Percentiles rank a stretch among this genome's conserved stretches.
These are phyloP conservation scores for Eptatretus atami DNA, from an alignment of 2,797 vertebrate species.

Conservation along the genomic window DNA sequence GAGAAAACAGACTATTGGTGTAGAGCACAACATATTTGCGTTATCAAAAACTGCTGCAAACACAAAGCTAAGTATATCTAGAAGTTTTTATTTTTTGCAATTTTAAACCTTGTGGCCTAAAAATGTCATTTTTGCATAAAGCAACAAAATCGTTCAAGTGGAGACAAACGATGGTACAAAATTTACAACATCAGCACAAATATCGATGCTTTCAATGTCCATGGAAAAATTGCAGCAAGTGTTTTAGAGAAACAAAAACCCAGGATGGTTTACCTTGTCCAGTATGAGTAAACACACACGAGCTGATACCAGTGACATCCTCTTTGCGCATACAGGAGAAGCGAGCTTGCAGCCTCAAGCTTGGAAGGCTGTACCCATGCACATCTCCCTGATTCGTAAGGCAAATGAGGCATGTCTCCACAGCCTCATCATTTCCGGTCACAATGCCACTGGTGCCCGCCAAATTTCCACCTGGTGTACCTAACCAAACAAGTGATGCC, in stretches of 20 bases:
- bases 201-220: neutral
- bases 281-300: conserved; percentile 76
- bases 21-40: neutral
- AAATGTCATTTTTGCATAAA: too few species aligned
- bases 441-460: conserved; percentile 32
- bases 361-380: conserved; percentile 55
- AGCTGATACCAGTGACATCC: conserved; percentile 82
- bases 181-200: neutral
- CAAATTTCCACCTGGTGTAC: too few species aligned
- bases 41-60: neutral
- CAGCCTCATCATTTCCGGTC: conserved; percentile 23
- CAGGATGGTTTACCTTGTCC: conserved; percentile 27
- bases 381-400: conserved; percentile 79
- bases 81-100: too few species aligned
- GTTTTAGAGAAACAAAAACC: too few species aligned
- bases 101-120: too few species aligned
- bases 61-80: too few species aligned
- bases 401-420: conserved; percentile 43
- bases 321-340: conserved; percentile 66
- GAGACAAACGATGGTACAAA: neutral
- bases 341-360: conserved; percentile 60
- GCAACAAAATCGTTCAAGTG: neutral
- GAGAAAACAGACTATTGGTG: neutral
- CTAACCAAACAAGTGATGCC: conserved; percentile 37
- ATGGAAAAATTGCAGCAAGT: too few species aligned